Conservation (phyloP, 2,888 invertebrate species). For the Pollenia griseotomentosa region DNA sequence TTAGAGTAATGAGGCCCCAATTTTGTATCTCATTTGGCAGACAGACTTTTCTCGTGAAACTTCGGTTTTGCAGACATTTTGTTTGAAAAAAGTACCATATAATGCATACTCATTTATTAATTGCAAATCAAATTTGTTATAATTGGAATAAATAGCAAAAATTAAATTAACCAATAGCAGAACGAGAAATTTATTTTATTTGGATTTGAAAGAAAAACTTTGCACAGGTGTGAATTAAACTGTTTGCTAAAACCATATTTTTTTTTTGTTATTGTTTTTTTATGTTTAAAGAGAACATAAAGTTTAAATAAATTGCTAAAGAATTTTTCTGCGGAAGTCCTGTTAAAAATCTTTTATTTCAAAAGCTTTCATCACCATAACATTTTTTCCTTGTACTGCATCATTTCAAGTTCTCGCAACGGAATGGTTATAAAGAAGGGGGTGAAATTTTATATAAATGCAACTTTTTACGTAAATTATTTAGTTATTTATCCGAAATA, state of each 20-base stretch:
- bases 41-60: too few relatives aligned
- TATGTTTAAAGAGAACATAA: not conserved
- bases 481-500: too few relatives aligned
- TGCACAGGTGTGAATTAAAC: slow-evolving; percentile 24
- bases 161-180: not conserved
- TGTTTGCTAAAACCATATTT: slow-evolving; percentile 8
- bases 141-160: not conserved
- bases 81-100: too few relatives aligned
- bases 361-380: slow-evolving; percentile 32
- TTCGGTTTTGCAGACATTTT: too few relatives aligned
- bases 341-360: slow-evolving; percentile 49
- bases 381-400: not conserved
- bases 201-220: slow-evolving; percentile 4
- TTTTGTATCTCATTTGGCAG: too few relatives aligned
- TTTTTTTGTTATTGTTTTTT: not conserved
- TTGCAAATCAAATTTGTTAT: not conserved
- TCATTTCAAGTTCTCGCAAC: not conserved
- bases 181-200: not conserved
- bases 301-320: not conserved
- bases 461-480: too few relatives aligned
- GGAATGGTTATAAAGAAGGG: not conserved
- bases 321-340: slow-evolving; percentile 15
- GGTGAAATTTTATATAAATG: too few relatives aligned
- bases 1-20: too few relatives aligned
- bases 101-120: too few relatives aligned